A percentile compares a stretch with the other conserved stretches of the same genome.
Conservation (phyloP, 2,113 vertebrate species). For the Erpornis zantholeuca region DNA sequence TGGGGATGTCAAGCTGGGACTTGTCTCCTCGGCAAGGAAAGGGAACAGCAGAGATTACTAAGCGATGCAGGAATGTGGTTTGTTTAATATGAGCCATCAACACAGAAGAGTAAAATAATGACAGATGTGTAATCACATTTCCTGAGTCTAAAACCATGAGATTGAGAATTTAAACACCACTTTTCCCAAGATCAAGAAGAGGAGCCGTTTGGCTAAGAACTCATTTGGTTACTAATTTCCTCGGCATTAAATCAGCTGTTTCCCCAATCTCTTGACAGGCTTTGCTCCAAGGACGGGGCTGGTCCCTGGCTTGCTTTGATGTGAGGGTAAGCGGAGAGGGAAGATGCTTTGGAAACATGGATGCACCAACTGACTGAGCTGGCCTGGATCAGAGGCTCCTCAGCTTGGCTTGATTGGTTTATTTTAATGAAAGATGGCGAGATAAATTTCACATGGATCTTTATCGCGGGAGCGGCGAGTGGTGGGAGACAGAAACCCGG, state of each 20-base stretch:
- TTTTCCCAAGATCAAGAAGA: constrained; percentile 55
- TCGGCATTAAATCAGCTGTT: constrained; percentile 4
- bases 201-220: constrained; percentile 1
- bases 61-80: constrained; percentile 73
- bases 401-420: neutral
- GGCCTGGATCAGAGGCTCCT: constrained; percentile 9
- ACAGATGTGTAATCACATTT: constrained; percentile 54
- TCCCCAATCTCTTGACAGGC: neutral
- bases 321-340: constrained; percentile 10
- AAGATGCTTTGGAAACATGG: constrained; percentile 40
- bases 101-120: constrained; percentile 59
- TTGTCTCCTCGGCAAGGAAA: constrained; percentile 56
- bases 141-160: constrained; percentile 47
- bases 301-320: constrained; percentile 27
- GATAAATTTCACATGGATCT: constrained; percentile 11
- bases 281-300: neutral
- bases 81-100: constrained; percentile 66
- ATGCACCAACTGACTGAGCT: neutral
- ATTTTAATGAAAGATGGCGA: constrained; percentile 20
- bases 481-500: neutral
- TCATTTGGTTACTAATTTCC: constrained; percentile 59
- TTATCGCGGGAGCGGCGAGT: fast-evolving
- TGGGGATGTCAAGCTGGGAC: constrained; percentile 60
- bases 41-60: constrained; percentile 68
- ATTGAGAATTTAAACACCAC: constrained; percentile 50